Evolutionary conservation across 2,113 vertebrate genomes (phyloP).

Genomic region (Oostethus manadensis): DNA sequence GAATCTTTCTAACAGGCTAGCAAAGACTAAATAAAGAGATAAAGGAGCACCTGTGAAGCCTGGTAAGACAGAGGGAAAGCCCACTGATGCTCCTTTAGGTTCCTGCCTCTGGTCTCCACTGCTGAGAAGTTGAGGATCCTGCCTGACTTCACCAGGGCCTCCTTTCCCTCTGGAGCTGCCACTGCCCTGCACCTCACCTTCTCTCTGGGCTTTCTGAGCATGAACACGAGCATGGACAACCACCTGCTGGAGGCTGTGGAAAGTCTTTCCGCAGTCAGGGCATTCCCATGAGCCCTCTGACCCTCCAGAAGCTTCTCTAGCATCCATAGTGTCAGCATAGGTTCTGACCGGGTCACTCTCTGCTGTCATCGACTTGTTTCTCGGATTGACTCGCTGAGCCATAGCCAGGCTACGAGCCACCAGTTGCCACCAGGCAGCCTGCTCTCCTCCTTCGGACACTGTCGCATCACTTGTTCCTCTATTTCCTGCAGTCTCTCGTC

Average conservation of each 20-base stretch:
- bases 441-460: conserved; percentile 56
- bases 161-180: conserved; percentile 44
- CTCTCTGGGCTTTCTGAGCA: conserved; percentile 60
- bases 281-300: conserved; percentile 71
- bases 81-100: conserved; percentile 50
- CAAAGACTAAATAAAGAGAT: background rate
- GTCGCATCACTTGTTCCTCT: conserved; percentile 32
- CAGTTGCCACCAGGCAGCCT: conserved; percentile 74
- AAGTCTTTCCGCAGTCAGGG: conserved; percentile 75
- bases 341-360: conserved; percentile 68
- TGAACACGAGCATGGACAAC: conserved; percentile 73
- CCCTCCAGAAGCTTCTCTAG: conserved; percentile 52
- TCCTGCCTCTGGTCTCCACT: conserved; percentile 56
- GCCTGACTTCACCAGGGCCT: conserved; percentile 38
- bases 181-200: conserved; percentile 40
- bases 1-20: background rate
- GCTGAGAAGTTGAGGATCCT: conserved; percentile 40
- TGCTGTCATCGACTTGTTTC: conserved; percentile 48
- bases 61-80: conserved; percentile 64
- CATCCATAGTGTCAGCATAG: conserved; percentile 63
- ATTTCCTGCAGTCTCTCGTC: conserved; percentile 39
- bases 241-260: conserved; percentile 73
- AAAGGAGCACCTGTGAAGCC: conserved; percentile 65
- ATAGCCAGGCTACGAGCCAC: conserved; percentile 73
- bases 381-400: conserved; percentile 56